Evolutionary conservation across 2,888 invertebrate species (phyloP).

Genomic region (Andrena fulva): DNA sequence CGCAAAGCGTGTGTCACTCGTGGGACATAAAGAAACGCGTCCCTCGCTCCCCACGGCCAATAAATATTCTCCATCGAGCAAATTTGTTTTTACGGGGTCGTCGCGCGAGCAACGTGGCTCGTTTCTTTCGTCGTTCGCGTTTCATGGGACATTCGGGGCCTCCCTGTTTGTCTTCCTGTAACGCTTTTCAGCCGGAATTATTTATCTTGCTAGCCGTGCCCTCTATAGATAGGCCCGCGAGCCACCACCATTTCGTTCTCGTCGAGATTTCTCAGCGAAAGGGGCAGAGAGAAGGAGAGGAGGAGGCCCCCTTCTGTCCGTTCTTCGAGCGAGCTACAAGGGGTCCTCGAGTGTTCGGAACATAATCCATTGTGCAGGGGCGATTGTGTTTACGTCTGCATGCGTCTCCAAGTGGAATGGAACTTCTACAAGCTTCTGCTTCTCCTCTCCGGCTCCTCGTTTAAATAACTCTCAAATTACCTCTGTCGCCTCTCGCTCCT

Average conservation of each 20-base stretch:
- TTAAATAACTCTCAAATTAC: constrained; percentile 80
- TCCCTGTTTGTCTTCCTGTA: constrained; percentile 48
- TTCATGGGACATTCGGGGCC: constrained; percentile 26
- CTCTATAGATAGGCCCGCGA: constrained; percentile 58
- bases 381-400: constrained; percentile 79
- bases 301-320: constrained; percentile 12
- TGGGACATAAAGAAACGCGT: constrained; percentile 5
- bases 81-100: constrained; percentile 39
- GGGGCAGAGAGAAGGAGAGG: background rate
- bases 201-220: constrained; percentile 50
- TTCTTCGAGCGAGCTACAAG: constrained; percentile 37
- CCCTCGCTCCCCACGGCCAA: constrained; percentile 14
- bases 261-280: constrained; percentile 51
- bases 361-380: constrained; percentile 75
- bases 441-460: constrained; percentile 56
- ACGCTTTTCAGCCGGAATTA: constrained; percentile 51
- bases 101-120: constrained; percentile 8
- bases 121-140: constrained; percentile 50
- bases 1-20: too few species aligned
- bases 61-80: constrained; percentile 44
- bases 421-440: constrained; percentile 43
- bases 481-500: constrained; percentile 56
- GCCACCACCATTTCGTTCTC: constrained; percentile 33
- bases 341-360: constrained; percentile 66
- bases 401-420: constrained; percentile 71